Percentiles rank a stretch among this genome's conserved stretches.
Conservation (phyloP, 1,140 invertebrate genomes). For the Palaemon carinicauda region DNA sequence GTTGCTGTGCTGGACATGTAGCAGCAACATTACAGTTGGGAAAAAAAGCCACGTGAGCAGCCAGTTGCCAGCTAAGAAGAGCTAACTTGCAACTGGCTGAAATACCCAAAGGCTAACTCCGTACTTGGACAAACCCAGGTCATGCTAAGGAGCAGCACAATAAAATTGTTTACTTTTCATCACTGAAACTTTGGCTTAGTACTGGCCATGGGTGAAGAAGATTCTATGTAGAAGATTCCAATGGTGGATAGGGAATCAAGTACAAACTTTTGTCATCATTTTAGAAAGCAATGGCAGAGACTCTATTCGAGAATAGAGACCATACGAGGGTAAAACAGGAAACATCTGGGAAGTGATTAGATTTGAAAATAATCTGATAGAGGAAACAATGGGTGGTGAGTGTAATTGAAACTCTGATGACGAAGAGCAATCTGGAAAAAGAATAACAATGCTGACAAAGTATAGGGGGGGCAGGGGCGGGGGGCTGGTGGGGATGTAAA, state of each 20-base stretch:
- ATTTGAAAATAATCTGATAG: no score
- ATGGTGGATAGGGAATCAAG: conserved; percentile 44
- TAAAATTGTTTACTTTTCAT: no score
- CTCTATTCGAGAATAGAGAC: background rate
- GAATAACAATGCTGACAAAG: conserved; percentile 26
- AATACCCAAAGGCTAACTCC: no score
- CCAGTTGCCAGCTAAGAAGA: no score
- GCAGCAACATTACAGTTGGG: no score
- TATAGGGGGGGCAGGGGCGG: conserved; percentile 7
- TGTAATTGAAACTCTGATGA: conserved; percentile 40
- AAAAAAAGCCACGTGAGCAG: no score
- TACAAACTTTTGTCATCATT: background rate
- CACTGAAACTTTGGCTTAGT: no score
- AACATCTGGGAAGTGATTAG: background rate
- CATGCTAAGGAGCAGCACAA: no score
- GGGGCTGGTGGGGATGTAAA: background rate
- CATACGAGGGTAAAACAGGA: background rate
- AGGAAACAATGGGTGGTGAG: conserved; percentile 29
- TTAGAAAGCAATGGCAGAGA: conserved; percentile 23
- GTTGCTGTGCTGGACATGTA: no score
- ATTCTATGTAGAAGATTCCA: conserved; percentile 25
- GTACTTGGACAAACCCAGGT: no score
- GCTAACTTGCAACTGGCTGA: no score
- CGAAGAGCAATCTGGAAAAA: conserved; percentile 25
- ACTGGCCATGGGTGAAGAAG: no score